Base-by-base conservation (phyloP, 2,113 vertebrate genomes). In the Psittacus erithacus region DNA sequence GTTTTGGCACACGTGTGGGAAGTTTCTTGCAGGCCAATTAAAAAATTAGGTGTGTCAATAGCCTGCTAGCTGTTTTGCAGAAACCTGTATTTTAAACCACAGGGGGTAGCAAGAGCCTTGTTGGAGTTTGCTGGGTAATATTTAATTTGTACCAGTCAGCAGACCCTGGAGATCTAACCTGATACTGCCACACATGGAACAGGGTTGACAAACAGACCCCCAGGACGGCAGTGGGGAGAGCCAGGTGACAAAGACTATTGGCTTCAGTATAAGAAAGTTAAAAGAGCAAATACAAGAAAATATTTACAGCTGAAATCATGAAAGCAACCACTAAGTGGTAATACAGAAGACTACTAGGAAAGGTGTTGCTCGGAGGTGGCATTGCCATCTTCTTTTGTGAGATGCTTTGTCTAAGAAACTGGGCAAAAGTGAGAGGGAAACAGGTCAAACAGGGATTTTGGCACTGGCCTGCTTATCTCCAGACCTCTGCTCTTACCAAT, bases 201-300 rank as follows among this genome's bases (percentile, higher is more conserved):
- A 0, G 55, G 17, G 9, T 35, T 0, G 0, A 44, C 0, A 0
- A 87, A 50, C 59, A 90, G 47, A 76, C 44, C 29, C 24, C 5
- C 25, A 60, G 53, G 17, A 97, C 75, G 83, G 39, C 0, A 0
- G 29, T 60, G 29, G 24, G 35, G 33, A 77, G 29, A 24, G 46
- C 18, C 55, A 75, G 43, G 50, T 81, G 82, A 46, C 57, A n/a
- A 39, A 41, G 33, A 25, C 29, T 52, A 11, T 68, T 64, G 47
- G 12, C 38, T 92, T 88, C 52, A 38, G 19, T 13, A 4, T 33
- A 53, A 64, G 24, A 86, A 68, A 28, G 31, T 73, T 59, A 62
- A 91, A 84, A 62, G 38, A 82, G 13, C 22, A 91, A 93, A 94
- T 31, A 7, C 0, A 2, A 77, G 65, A 64, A 95, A 85, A 82